phyloP scores from a whole-genome alignment of 2,888 invertebrate genomes.

The Ectropis crepuscularia region DNA sequence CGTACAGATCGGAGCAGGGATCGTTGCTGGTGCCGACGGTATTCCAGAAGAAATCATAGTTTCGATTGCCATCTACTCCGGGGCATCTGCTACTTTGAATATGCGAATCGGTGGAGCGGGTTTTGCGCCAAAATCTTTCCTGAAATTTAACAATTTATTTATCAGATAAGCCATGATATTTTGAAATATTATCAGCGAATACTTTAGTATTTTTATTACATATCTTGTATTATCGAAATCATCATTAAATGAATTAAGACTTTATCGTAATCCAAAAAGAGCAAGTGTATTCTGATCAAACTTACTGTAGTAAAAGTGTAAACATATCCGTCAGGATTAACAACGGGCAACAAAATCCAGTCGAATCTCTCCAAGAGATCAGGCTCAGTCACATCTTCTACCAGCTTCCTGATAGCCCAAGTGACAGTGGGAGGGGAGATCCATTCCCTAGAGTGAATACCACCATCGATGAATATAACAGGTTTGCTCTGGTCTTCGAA shows the following conservation, averaged over 20 bases:
- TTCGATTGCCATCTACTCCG: constrained; percentile 91
- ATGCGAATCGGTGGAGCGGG: constrained; percentile 78
- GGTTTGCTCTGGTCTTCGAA: constrained; percentile 76
- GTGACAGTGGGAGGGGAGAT: constrained; percentile 87
- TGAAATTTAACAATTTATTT: constrained; percentile 51
- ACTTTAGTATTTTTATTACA: too few species aligned
- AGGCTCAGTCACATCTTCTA: constrained; percentile 82
- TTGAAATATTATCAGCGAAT: too few species aligned
- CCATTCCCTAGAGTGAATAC: constrained; percentile 89
- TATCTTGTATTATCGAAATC: too few species aligned
- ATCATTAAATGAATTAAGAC: too few species aligned
- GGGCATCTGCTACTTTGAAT: constrained; percentile 70
- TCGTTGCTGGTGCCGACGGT: constrained; percentile 81
- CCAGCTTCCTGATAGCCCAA: constrained; percentile 87
- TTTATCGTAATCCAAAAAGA: too few species aligned
- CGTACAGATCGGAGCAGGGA: constrained; percentile 86
- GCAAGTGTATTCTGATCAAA: constrained; percentile 24
- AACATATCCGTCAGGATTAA: constrained; percentile 90
- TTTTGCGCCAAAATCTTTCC: constrained; percentile 89
- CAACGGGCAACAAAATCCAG: constrained; percentile 87
- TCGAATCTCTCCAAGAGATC: constrained; percentile 85
- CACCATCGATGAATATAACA: constrained; percentile 85
- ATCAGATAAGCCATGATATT: too few species aligned
- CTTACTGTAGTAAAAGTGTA: constrained; percentile 78
- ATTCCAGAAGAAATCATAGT: constrained; percentile 90